phyloP scores from a whole-genome alignment of 2,113 vertebrate genomes.

The Riparia riparia region DNA sequence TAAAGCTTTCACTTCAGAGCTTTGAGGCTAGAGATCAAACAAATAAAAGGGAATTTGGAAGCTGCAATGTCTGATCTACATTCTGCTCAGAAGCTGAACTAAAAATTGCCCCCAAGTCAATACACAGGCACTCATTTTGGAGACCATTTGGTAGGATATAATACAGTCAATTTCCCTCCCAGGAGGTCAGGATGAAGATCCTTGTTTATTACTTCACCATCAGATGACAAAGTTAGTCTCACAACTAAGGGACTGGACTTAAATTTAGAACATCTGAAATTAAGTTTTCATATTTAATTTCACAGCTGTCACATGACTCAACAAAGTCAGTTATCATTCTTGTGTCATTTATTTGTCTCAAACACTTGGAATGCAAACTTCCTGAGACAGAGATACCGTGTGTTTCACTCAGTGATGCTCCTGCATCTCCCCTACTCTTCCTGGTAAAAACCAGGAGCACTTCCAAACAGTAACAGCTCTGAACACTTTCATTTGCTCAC shows the following conservation, averaged over 20 bases:
- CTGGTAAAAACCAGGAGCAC: neutral
- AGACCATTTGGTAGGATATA: neutral
- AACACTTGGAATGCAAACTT: neutral
- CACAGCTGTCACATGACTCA: neutral
- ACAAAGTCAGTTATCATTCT: neutral
- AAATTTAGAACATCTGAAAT: neutral
- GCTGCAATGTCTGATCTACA: conserved; percentile 15
- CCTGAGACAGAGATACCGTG: neutral
- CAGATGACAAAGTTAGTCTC: neutral
- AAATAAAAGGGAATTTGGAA: conserved; percentile 51
- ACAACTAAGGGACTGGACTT: neutral
- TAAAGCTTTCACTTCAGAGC: conserved; percentile 44
- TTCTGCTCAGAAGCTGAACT: conserved; percentile 35
- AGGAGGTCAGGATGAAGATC: neutral
- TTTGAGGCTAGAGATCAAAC: conserved; percentile 60
- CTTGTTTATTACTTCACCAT: neutral
- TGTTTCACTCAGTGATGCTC: neutral
- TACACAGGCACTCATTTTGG: neutral
- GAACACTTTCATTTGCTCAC: neutral
- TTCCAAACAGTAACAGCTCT: neutral
- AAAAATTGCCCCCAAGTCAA: conserved; percentile 25
- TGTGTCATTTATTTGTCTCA: neutral
- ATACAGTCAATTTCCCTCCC: neutral
- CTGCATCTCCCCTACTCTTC: neutral
- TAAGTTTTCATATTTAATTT: neutral